Base-by-base conservation (phyloP, 2,888 invertebrate genomes). In the Leptopilina syphax region DNA sequence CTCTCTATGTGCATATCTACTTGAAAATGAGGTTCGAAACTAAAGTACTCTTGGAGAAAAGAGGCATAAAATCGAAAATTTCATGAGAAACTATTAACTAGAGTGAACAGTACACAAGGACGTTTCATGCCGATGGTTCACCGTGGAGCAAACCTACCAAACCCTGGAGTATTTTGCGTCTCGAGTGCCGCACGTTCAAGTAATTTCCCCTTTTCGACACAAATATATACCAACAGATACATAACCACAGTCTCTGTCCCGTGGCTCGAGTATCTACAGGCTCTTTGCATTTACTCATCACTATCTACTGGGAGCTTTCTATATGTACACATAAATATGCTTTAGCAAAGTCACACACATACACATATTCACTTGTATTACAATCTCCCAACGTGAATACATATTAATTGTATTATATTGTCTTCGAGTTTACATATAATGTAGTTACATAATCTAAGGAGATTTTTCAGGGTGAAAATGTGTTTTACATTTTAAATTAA, bases 151-250 rank as follows among this genome's bases (percentile, higher is more conserved):
- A 18, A 18, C 18, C 18, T 18, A 18, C 18, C 18, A 0, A 18
- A 18, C 18, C 18, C 34, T 34, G 8, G 57, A 34, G 70, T 73
- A 73, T 73, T 73, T 54, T 73, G 70, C 70, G 57, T 73, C 70
- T 73, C 70, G 57, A 73, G 70, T 73, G 54, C 54, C 4, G 34
- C 57, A 54, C 54, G 70, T 34, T 54, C 70, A 73, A 73, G 70
- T 73, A 73, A 73, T 73, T 73, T 73, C 70, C 70, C 70, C 70
- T 57, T 73, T 73, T n/a, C 57, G 34, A 57, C 57, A 57, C 70
- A 73, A 73, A 73, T 73, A 13, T 54, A 27, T 34, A 73, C 54
- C 27, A 8, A n/a, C 54, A 41, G 27, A 57, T 27, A 12, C 27
- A 24, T 73, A 73, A 57, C 70, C 54, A 54, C 54, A 57, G 12